Percentiles rank a stretch among this genome's conserved stretches.
Conservation (phyloP, 2,797 vertebrate species). For the Muscicapa comitata region DNA sequence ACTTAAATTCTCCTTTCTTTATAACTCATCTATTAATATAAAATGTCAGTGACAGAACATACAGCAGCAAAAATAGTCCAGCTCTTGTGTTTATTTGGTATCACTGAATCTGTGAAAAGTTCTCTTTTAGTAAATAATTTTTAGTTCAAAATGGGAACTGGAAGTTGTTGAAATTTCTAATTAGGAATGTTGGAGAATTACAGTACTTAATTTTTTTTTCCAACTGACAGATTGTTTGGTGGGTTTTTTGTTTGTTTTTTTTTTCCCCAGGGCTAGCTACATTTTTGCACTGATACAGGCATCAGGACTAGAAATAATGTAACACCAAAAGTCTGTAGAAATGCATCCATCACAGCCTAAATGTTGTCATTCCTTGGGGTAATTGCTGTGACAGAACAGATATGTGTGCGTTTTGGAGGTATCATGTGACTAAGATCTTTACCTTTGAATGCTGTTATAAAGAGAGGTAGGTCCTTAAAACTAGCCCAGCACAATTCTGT, state of each 20-base stretch:
- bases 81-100: conserved; percentile 71
- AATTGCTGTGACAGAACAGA: background rate
- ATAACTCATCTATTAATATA: background rate
- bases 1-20: conserved; percentile 12
- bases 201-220: background rate
- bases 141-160: background rate
- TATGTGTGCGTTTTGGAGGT: background rate
- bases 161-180: background rate
- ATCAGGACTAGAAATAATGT: background rate
- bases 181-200: background rate
- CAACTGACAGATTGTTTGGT: background rate
- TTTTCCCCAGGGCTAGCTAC: background rate
- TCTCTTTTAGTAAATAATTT: conserved; percentile 28
- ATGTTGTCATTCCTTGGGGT: background rate
- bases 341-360: background rate
- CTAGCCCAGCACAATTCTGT: background rate
- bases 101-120: background rate
- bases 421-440: background rate
- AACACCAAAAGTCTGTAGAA: background rate
- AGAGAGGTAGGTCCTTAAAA: background rate
- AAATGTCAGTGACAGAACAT: conserved; percentile 46
- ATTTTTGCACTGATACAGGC: background rate
- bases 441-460: background rate
- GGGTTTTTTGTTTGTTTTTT: background rate
- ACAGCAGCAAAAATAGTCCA: conserved; percentile 65